Evolutionary conservation across 1,140 invertebrate species (phyloP).

Genomic region (Papilio dardanus): DNA sequence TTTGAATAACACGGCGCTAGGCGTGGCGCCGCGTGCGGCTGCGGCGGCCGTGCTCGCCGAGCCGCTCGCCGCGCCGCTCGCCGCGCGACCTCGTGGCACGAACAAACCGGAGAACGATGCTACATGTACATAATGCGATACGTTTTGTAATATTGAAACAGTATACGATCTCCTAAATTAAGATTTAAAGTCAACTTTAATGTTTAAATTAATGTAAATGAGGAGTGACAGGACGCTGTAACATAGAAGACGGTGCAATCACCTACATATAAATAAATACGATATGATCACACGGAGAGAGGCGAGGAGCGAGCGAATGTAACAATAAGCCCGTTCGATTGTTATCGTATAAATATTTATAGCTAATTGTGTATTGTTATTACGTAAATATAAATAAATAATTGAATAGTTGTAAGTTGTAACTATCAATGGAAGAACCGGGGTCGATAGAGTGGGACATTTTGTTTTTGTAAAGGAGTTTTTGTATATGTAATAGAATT

Average conservation of each 20-base stretch:
- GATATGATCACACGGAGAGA: slow-evolving; percentile 60
- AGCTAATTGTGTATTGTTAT: slow-evolving; percentile 82
- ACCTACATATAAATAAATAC: slow-evolving; percentile 60
- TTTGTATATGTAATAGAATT: slow-evolving; percentile 67
- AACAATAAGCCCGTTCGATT: slow-evolving; percentile 79
- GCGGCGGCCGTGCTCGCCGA: slow-evolving; percentile 21
- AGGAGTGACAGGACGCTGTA: slow-evolving; percentile 75
- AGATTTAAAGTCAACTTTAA: slow-evolving; percentile 81
- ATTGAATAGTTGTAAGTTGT: slow-evolving; percentile 81
- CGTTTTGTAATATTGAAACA: slow-evolving; percentile 82
- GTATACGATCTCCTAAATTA: slow-evolving; percentile 83
- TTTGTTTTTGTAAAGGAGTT: slow-evolving; percentile 67
- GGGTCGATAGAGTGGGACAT: slow-evolving; percentile 63
- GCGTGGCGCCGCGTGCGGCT: slow-evolving; percentile 45
- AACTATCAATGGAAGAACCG: slow-evolving; percentile 74
- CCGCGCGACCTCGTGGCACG: slow-evolving; percentile 53
- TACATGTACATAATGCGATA: slow-evolving; percentile 76
- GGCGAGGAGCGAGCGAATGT: slow-evolving; percentile 68
- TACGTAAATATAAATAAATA: slow-evolving; percentile 81
- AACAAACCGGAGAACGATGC: slow-evolving; percentile 77
- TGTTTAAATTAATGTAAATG: slow-evolving; percentile 77
- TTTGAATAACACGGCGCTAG: slow-evolving; percentile 67
- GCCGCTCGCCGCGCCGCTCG: slow-evolving; percentile 13
- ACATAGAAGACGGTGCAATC: slow-evolving; percentile 63
- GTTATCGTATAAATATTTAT: slow-evolving; percentile 82